Percentiles rank a stretch among this genome's conserved stretches.
phyloP scores from a whole-genome alignment of 2,888 invertebrate species.

The Antheraea assamensis region DNA sequence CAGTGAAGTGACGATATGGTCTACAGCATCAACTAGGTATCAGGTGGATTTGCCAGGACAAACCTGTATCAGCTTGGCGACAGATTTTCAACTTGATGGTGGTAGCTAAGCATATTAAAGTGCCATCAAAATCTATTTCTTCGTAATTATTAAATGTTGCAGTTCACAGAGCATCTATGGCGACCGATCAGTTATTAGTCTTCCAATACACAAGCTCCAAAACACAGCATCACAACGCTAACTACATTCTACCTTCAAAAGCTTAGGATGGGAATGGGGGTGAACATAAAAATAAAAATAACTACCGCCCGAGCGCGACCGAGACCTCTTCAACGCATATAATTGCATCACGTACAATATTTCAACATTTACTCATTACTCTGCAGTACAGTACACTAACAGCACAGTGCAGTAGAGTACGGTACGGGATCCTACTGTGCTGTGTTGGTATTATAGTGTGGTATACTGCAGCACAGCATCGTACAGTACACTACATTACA shows the following conservation, averaged over 20 bases:
- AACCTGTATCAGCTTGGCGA: too few relatives aligned
- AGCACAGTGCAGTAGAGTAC: background rate
- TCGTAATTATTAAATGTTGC: background rate
- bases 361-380: background rate
- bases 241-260: conserved; percentile 58
- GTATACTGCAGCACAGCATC: background rate
- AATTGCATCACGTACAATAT: background rate
- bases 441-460: background rate
- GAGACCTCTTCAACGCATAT: background rate
- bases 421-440: background rate
- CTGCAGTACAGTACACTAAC: background rate
- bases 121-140: background rate
- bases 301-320: conserved; percentile 42
- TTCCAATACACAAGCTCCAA: conserved; percentile 33
- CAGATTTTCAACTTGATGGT: too few relatives aligned
- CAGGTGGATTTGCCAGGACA: too few relatives aligned
- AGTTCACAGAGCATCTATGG: background rate
- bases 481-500: background rate
- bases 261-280: conserved; percentile 43
- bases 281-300: conserved; percentile 61
- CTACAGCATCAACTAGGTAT: too few relatives aligned
- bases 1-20: too few relatives aligned
- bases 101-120: too few relatives aligned
- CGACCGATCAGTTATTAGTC: conserved; percentile 1
- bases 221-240: conserved; percentile 41